phyloP scores from a whole-genome alignment of 2,113 vertebrate genomes.

The Galemys pyrenaicus region DNA sequence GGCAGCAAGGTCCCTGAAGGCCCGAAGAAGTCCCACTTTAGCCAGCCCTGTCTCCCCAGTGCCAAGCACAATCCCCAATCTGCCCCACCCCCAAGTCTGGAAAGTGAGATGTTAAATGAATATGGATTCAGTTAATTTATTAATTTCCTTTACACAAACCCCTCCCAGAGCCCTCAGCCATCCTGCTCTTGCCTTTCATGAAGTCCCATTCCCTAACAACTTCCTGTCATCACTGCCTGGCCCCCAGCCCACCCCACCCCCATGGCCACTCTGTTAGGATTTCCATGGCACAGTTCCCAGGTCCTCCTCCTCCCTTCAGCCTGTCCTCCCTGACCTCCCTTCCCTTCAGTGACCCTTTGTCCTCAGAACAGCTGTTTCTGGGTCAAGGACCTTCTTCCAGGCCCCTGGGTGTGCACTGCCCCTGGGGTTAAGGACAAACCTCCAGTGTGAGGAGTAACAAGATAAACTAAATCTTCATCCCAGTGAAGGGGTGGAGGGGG shows the following conservation, averaged over 20 bases:
- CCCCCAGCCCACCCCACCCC: neutral
- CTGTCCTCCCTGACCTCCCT: slow-evolving; percentile 49
- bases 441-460: neutral
- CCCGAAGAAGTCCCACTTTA: neutral
- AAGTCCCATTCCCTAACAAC: neutral
- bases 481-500: neutral
- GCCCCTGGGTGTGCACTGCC: neutral
- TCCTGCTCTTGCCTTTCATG: neutral
- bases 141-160: slow-evolving; percentile 1
- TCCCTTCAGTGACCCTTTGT: slow-evolving; percentile 60
- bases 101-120: neutral
- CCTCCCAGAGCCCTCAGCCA: neutral
- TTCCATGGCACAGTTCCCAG: slow-evolving; percentile 61
- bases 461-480: neutral
- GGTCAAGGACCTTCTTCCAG: slow-evolving; percentile 30
- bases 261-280: neutral
- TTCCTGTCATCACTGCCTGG: neutral
- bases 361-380: slow-evolving; percentile 66
- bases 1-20: neutral
- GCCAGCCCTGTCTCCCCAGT: neutral
- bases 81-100: neutral
- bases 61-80: neutral
- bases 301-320: slow-evolving; percentile 9
- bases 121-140: slow-evolving; percentile 41
- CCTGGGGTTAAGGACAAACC: neutral